Evolutionary conservation across 2,797 vertebrate species (phyloP).

Genomic region (Gallinago stenura): DNA sequence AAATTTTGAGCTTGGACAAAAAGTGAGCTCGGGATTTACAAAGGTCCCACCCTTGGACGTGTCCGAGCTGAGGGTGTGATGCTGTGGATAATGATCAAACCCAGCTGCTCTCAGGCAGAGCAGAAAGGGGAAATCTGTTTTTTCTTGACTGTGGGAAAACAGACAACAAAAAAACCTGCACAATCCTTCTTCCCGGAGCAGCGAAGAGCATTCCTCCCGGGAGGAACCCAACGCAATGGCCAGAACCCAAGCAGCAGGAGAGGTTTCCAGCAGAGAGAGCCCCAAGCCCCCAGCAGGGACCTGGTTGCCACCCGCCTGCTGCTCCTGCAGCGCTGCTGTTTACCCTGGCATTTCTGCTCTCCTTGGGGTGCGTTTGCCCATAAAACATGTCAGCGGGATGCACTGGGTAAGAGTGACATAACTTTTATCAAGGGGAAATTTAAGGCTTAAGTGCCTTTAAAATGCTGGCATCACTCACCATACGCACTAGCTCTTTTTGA

Average conservation of each 20-base stretch:
- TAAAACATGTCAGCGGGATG: slow-evolving; percentile 13
- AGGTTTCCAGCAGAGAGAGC: neutral
- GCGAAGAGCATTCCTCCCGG: neutral
- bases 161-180: fast-evolving
- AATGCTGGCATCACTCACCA: slow-evolving; percentile 58
- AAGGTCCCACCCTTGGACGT: slow-evolving; percentile 27
- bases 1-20: neutral
- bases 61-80: neutral
- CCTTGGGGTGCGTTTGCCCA: neutral
- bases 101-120: slow-evolving; percentile 20
- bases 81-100: neutral
- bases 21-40: neutral
- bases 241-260: neutral
- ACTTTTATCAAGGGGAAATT: slow-evolving; percentile 59
- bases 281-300: neutral
- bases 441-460: slow-evolving; percentile 73
- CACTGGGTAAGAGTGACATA: slow-evolving; percentile 42
- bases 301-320: neutral
- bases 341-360: neutral
- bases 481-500: slow-evolving; percentile 2
- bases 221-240: neutral
- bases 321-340: neutral
- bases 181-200: neutral
- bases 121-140: neutral
- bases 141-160: fast-evolving